A percentile compares a stretch with the other conserved stretches of the same genome.
Conservation (phyloP, 2,797 vertebrate genomes). For the Molossus alvarezi region DNA sequence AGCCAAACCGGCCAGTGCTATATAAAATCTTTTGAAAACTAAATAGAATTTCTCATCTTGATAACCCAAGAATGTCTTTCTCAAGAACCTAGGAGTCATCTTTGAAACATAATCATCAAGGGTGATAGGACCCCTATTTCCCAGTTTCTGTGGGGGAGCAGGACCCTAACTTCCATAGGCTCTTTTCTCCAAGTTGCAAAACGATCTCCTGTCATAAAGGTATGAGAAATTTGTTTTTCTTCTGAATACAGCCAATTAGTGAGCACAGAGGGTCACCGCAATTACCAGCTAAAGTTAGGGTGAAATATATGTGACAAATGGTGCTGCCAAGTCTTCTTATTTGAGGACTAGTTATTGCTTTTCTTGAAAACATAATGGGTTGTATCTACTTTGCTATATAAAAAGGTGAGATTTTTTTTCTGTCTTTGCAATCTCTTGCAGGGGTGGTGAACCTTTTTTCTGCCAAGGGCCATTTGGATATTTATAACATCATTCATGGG, state of each 20-base stretch:
- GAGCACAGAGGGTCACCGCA: not conserved
- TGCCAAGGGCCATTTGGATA: too few species aligned
- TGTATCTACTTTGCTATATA: not conserved
- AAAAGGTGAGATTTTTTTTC: not conserved
- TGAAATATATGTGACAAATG: not conserved
- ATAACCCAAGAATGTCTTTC: not conserved
- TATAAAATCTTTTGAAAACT: not conserved
- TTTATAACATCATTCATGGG: too few species aligned
- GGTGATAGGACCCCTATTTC: not conserved
- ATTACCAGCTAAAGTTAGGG: not conserved
- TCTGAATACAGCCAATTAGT: not conserved
- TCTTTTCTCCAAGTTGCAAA: not conserved
- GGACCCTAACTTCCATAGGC: not conserved
- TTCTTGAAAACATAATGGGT: not conserved
- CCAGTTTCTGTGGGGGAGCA: not conserved
- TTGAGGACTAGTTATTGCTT: not conserved
- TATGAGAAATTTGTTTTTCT: not conserved
- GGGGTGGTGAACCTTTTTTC: too few species aligned
- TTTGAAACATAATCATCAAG: conserved; percentile 1
- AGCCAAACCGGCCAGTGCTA: too few species aligned
- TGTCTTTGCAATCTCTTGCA: not conserved
- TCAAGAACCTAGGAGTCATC: not conserved
- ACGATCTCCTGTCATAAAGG: not conserved
- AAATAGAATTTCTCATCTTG: not conserved
- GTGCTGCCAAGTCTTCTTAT: not conserved